phyloP scores from a whole-genome alignment of 1,140 invertebrate species.

The Phymorhynchus buccinoides region DNA sequence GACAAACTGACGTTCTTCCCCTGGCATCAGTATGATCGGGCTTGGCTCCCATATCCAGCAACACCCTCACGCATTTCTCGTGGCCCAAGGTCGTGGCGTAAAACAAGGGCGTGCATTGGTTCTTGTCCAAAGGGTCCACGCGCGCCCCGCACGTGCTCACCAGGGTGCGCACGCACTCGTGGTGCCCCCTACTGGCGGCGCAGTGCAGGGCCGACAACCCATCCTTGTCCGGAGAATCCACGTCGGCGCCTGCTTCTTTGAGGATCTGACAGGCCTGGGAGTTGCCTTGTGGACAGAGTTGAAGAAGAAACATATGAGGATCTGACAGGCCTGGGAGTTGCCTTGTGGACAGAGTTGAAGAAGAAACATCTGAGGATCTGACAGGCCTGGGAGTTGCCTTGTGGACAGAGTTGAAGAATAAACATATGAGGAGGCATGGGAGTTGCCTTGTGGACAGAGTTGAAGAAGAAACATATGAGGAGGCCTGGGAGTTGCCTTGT shows the following conservation, averaged over 20 bases:
- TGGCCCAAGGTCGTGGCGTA: constrained; percentile 97
- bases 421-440: too few species aligned
- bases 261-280: constrained; percentile 90
- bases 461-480: too few species aligned
- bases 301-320: constrained; percentile 77
- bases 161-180: constrained; percentile 91
- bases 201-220: constrained; percentile 88
- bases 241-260: constrained; percentile 86
- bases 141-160: constrained; percentile 77
- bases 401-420: too few species aligned
- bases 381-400: constrained; percentile 89
- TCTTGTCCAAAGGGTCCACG: constrained; percentile 85
- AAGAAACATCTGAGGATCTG: constrained; percentile 86
- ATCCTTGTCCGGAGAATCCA: constrained; percentile 85
- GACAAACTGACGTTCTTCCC: constrained; percentile 83
- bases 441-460: constrained; percentile 82
- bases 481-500: constrained; percentile 86
- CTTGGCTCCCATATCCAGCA: constrained; percentile 90
- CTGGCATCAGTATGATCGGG: constrained; percentile 93
- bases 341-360: too few species aligned
- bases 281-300: constrained; percentile 76
- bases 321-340: constrained; percentile 89
- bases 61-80: constrained; percentile 90
- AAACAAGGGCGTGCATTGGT: constrained; percentile 92
- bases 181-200: constrained; percentile 94